Evolutionary conservation across 2,797 vertebrate species (phyloP).

Genomic region (Tangara arthus): DNA sequence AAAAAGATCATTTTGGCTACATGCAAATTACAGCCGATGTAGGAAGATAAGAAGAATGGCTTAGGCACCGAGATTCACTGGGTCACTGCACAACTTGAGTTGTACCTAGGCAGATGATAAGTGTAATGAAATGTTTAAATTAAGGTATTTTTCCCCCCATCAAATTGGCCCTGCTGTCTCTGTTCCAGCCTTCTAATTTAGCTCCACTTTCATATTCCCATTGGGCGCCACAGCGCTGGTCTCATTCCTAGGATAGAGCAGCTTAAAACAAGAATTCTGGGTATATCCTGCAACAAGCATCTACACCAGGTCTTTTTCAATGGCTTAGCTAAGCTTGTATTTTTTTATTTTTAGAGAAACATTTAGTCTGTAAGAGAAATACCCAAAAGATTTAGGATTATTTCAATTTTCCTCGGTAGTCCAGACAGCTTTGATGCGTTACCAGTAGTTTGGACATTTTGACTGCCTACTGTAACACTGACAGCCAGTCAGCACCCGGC

Average conservation of each 20-base stretch:
- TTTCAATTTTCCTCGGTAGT: not conserved
- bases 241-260: not conserved
- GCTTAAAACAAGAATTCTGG: not conserved
- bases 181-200: not conserved
- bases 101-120: not conserved
- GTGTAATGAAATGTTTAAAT: not conserved
- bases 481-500: conserved; percentile 28
- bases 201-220: not conserved
- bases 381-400: not conserved
- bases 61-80: not conserved
- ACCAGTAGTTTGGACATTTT: conserved; percentile 7
- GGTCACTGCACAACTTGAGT: not conserved
- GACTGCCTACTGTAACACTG: conserved; percentile 22
- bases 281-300: not conserved
- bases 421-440: not conserved
- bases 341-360: not conserved
- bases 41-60: not conserved
- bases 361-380: not conserved
- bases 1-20: not conserved
- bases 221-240: not conserved
- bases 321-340: not conserved
- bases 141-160: not conserved
- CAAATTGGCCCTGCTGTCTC: not conserved
- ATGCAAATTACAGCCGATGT: not conserved
- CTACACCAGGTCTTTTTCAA: not conserved